Conservation (phyloP, 1,140 invertebrate species). For the Orius insidiosus region DNA sequence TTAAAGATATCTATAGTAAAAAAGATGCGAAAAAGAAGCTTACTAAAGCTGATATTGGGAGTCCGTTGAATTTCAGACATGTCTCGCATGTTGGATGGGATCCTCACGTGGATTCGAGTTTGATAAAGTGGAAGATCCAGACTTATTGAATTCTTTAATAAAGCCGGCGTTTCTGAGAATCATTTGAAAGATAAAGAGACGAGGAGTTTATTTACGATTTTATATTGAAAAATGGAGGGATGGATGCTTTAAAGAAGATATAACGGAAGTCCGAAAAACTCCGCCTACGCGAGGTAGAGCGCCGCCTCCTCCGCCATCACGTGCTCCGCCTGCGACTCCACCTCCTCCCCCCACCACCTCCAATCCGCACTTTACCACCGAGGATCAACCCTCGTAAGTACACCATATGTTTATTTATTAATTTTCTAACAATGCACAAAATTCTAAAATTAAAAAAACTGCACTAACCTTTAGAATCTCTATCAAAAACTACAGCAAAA, state of each 20-base stretch:
- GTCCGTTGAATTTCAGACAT: slow-evolving; percentile 75
- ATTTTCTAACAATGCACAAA: no score
- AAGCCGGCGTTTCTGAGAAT: slow-evolving; percentile 60
- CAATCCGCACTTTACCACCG: slow-evolving; percentile 26
- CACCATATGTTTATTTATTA: neutral
- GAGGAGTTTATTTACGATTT: slow-evolving; percentile 89
- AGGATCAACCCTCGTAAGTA: slow-evolving; percentile 1
- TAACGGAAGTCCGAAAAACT: slow-evolving; percentile 31
- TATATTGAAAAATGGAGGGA: slow-evolving; percentile 64
- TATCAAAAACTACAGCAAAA: slow-evolving; percentile 12
- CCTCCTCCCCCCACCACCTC: slow-evolving; percentile 31
- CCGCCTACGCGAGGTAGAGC: slow-evolving; percentile 31
- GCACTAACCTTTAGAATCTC: neutral
- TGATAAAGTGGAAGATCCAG: slow-evolving; percentile 47
- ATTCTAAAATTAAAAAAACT: no score
- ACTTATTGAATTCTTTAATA: slow-evolving; percentile 55
- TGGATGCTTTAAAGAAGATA: slow-evolving; percentile 38
- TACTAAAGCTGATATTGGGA: slow-evolving; percentile 82
- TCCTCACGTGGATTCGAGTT: slow-evolving; percentile 58
- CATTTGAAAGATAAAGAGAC: slow-evolving; percentile 72
- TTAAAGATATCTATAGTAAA: slow-evolving; percentile 2
- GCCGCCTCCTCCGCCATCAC: slow-evolving; percentile 23
- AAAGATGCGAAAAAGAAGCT: slow-evolving; percentile 27
- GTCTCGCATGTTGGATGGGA: slow-evolving; percentile 82
- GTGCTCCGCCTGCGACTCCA: slow-evolving; percentile 13